A percentile compares a stretch with the other conserved stretches of the same genome.
Conservation (phyloP, 2,797 vertebrate species). For the Poeciliopsis gracilis region DNA sequence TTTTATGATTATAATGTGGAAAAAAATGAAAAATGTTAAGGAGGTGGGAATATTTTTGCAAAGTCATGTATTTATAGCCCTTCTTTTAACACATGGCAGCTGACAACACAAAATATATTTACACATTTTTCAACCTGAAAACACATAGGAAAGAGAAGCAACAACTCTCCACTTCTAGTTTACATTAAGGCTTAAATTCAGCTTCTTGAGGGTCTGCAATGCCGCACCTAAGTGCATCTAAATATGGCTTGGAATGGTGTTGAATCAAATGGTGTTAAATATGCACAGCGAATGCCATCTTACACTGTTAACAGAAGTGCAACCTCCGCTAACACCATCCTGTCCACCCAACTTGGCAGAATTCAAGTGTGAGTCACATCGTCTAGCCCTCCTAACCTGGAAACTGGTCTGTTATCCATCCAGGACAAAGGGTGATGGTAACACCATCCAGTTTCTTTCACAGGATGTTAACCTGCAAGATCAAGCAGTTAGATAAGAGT, state of each 20-base stretch:
- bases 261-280: slow-evolving; percentile 76
- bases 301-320: slow-evolving; percentile 39
- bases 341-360: slow-evolving; percentile 70
- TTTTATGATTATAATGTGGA: neutral
- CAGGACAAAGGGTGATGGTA: slow-evolving; percentile 45
- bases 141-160: neutral
- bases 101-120: neutral
- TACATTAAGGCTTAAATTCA: slow-evolving; percentile 25
- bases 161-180: slow-evolving; percentile 6
- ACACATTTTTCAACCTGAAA: neutral
- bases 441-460: slow-evolving; percentile 19
- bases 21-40: neutral
- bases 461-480: slow-evolving; percentile 12
- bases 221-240: slow-evolving; percentile 54
- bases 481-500: neutral
- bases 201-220: slow-evolving; percentile 20
- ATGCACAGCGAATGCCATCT: slow-evolving; percentile 74
- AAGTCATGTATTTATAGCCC: neutral
- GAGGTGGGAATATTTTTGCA: neutral
- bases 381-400: slow-evolving; percentile 53
- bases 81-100: neutral
- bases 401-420: slow-evolving; percentile 61
- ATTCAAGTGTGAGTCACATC: slow-evolving; percentile 52
- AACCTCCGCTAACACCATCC: slow-evolving; percentile 52
- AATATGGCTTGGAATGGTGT: slow-evolving; percentile 64